Evolutionary conservation across 2,888 invertebrate species (phyloP), one percentile per base, ranked within the genome.

Genomic region (Drosophila monieri): DNA sequence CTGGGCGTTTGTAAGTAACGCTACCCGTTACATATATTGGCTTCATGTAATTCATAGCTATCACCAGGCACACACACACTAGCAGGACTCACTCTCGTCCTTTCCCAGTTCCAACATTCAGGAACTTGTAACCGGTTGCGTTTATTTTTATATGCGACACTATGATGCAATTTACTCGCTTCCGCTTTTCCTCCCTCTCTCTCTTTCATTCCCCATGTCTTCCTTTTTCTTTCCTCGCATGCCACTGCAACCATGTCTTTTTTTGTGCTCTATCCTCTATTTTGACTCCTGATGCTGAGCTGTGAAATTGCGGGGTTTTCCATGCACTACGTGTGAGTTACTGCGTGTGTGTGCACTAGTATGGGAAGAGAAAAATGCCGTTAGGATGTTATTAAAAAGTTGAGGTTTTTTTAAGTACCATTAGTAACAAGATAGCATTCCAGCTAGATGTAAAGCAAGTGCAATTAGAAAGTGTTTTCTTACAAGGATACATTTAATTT

Each of bases 61-160:
- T 75, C 85, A 74, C 59, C 74, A 23, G 62, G 61, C 60, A 51
- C 70, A 54, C 75, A 46, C 48, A 49, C 54, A 49, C 47, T 37
- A 8, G 41, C 37, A 49, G 43, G 32, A 35, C 46, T n/a, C 41
- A 27, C 15, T 37, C 30, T 30, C 25, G 21, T 43, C 57, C 47
- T 46, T 18, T 52, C 51, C 35, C 10, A 23, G 18, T 68, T 35
- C 6, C 49, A 58, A 64, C 65, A 54, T 52, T 25, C 55, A 56
- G 69, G 67, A 69, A 74, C 84, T 67, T 83, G 80, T 72, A 80
- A 72, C 81, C 68, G 65, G 86, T 78, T 77, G 74, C 77, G 75
- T 87, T 88, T 84, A 84, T 81, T 84, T 84, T 87, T 85, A 84
- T 78, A 77, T 84, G 88, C 83, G 79, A 85, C 83, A 85, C 83